Evolutionary conservation across 2,797 vertebrate species (phyloP).

Genomic region (Enteromius argenteus): DNA sequence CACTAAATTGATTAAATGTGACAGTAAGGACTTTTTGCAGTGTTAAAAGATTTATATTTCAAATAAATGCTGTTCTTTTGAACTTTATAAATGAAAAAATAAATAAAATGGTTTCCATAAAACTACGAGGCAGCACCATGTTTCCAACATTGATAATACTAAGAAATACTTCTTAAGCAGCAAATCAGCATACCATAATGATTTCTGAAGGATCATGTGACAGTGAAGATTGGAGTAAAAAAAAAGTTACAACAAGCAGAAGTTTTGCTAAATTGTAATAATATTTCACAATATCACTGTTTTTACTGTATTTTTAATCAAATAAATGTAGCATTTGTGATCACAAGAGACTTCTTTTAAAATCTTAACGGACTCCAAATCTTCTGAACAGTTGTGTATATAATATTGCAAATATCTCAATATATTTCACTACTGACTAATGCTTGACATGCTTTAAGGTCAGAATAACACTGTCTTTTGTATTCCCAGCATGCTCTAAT

Average conservation of each 20-base stretch:
- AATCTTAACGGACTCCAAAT: neutral
- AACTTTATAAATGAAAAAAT: neutral
- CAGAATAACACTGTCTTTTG: neutral
- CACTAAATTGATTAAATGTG: neutral
- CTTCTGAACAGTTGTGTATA: neutral
- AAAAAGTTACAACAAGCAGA: neutral
- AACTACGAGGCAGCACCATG: neutral
- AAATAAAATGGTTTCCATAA: neutral
- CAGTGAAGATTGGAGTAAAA: neutral
- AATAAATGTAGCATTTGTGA: neutral
- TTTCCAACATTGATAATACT: neutral
- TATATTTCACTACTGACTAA: neutral
- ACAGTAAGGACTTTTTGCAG: neutral
- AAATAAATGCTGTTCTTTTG: neutral
- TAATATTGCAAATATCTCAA: neutral
- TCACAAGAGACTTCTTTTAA: neutral
- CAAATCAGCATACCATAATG: neutral
- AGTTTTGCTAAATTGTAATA: neutral
- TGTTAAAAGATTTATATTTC: neutral
- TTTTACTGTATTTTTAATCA: neutral
- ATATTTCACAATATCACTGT: neutral
- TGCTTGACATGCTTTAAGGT: neutral
- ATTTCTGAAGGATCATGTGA: neutral
- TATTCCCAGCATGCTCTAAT: slow-evolving; percentile 17
- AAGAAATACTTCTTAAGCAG: neutral